phyloP scores from a whole-genome alignment of 2,888 invertebrate genomes.

The Eristalis intricaria region DNA sequence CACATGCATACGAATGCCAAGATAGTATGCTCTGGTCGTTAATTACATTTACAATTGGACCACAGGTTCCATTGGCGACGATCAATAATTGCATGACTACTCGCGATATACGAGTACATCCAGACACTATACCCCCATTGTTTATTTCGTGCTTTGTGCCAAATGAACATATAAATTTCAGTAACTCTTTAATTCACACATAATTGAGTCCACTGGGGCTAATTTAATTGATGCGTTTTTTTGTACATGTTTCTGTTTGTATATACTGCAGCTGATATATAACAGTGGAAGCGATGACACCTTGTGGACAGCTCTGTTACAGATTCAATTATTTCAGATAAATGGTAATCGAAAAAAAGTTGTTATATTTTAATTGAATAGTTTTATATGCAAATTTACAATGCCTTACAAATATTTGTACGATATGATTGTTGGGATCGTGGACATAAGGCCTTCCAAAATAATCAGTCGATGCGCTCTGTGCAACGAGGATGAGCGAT shows the following conservation, averaged over 20 bases:
- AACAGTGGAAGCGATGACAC: neutral
- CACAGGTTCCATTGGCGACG: neutral
- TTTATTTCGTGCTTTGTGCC: neutral
- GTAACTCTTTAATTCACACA: neutral
- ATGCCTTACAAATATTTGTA: too few relatives aligned
- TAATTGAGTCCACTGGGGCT: neutral
- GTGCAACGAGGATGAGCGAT: too few relatives aligned
- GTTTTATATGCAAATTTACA: too few relatives aligned
- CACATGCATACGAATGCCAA: neutral
- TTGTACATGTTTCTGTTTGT: neutral
- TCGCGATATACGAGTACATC: neutral
- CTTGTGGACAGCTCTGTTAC: neutral
- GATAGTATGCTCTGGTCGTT: neutral
- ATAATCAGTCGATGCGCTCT: too few relatives aligned
- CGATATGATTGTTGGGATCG: too few relatives aligned
- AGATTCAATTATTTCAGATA: neutral
- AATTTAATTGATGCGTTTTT: neutral
- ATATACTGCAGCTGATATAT: neutral
- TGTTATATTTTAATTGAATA: too few relatives aligned
- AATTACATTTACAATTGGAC: neutral
- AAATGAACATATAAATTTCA: neutral
- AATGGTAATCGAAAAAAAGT: neutral
- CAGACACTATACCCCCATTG: neutral
- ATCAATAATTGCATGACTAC: neutral
- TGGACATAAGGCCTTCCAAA: too few relatives aligned